Conservation (phyloP, 2,113 vertebrate species). For the Amazona guildingii region DNA sequence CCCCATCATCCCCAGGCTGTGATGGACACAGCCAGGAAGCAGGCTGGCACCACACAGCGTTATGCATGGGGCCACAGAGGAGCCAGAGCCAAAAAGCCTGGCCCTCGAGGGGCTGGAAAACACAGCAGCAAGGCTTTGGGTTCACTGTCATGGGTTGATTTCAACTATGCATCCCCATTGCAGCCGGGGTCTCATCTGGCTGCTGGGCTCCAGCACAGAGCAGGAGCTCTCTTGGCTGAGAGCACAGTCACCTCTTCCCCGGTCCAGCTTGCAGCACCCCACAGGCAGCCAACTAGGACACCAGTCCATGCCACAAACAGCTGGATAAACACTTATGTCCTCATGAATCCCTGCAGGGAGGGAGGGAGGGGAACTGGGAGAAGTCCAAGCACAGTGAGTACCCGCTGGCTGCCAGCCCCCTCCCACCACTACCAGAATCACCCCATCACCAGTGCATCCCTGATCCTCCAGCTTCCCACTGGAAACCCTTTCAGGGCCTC, state of each 20-base stretch:
- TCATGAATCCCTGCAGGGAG: background rate
- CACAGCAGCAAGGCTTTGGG: rapidly evolving
- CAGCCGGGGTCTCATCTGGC: background rate
- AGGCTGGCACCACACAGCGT: rapidly evolving
- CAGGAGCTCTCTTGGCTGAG: background rate
- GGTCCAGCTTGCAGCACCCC: background rate
- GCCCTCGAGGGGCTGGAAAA: background rate
- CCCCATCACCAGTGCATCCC: background rate
- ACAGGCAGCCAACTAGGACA: conserved; percentile 18
- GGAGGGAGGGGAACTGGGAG: background rate
- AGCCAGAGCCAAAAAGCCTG: background rate
- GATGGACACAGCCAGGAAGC: background rate
- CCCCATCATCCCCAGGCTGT: background rate
- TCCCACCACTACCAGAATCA: background rate
- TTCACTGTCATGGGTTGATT: background rate
- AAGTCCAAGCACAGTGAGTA: background rate
- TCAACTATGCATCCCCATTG: background rate
- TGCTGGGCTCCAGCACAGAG: background rate
- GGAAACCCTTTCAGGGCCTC: background rate
- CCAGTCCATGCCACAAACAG: background rate
- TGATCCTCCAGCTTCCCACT: background rate
- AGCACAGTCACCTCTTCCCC: conserved; percentile 34
- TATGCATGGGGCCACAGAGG: background rate
- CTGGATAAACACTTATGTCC: background rate
- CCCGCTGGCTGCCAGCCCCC: background rate